Evolutionary conservation across 2,888 invertebrate species (phyloP).

Genomic region (Carcina quercana): DNA sequence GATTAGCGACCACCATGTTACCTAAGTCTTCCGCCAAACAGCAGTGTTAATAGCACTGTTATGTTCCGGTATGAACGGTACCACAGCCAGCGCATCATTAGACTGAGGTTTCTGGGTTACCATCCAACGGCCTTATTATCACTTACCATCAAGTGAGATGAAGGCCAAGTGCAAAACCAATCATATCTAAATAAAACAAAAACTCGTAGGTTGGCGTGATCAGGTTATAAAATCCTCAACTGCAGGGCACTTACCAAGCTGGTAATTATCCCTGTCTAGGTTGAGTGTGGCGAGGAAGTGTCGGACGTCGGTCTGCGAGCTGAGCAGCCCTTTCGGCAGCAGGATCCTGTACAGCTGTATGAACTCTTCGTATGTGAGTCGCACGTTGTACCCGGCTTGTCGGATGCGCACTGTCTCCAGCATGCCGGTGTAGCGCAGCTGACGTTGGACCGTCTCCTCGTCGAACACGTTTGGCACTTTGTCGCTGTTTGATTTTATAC

Average conservation of each 20-base stretch:
- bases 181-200: no score
- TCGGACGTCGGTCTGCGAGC: constrained; percentile 89
- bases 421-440: constrained; percentile 96
- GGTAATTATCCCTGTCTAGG: constrained; percentile 92
- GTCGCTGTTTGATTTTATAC: constrained; percentile 96
- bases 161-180: no score
- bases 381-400: constrained; percentile 95
- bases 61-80: no score
- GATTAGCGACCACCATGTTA: no score
- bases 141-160: no score
- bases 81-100: no score
- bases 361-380: constrained; percentile 95
- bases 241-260: constrained; percentile 76
- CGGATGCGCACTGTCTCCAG: constrained; percentile 95
- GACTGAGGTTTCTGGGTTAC: no score
- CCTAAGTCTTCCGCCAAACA: no score
- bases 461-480: constrained; percentile 95
- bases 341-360: constrained; percentile 94
- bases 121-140: no score
- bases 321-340: constrained; percentile 88
- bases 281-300: constrained; percentile 89
- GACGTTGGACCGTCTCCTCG: constrained; percentile 92
- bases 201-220: no score
- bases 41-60: no score
- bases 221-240: no score